Evolutionary conservation across 2,888 invertebrate species (phyloP).

Genomic region (Miltochrista miniata): DNA sequence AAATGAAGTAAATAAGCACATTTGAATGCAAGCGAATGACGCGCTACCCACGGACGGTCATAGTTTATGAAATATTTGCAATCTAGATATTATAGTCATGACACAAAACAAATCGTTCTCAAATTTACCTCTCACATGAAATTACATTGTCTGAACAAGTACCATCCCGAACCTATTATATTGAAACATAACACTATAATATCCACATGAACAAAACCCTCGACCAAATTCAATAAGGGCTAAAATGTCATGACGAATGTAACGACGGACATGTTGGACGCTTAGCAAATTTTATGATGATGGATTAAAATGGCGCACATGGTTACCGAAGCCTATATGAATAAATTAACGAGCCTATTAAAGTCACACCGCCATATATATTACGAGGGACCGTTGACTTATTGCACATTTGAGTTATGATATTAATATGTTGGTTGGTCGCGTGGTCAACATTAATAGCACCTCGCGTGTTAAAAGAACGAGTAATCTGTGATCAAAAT

Average conservation of each 20-base stretch:
- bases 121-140: too few relatives aligned
- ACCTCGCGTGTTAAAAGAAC: conserved; percentile 34
- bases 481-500: conserved; percentile 36
- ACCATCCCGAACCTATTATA: background rate
- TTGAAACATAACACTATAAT: background rate
- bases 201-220: background rate
- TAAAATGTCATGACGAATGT: conserved; percentile 26
- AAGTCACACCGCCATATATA: conserved; percentile 27
- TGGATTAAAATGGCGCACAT: conserved; percentile 43
- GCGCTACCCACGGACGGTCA: too few relatives aligned
- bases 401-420: conserved; percentile 39
- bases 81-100: too few relatives aligned
- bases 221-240: conserved; percentile 1
- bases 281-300: conserved; percentile 41
- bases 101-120: too few relatives aligned
- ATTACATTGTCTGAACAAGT: background rate
- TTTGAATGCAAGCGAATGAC: too few relatives aligned
- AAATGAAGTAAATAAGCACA: too few relatives aligned
- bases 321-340: conserved; percentile 37
- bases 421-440: conserved; percentile 31
- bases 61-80: too few relatives aligned
- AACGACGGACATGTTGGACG: conserved; percentile 10
- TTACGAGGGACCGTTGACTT: conserved; percentile 37
- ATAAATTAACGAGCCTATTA: conserved; percentile 50
- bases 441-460: conserved; percentile 35